Conservation (phyloP, 2,888 invertebrate species). For the Thumatha senex region DNA sequence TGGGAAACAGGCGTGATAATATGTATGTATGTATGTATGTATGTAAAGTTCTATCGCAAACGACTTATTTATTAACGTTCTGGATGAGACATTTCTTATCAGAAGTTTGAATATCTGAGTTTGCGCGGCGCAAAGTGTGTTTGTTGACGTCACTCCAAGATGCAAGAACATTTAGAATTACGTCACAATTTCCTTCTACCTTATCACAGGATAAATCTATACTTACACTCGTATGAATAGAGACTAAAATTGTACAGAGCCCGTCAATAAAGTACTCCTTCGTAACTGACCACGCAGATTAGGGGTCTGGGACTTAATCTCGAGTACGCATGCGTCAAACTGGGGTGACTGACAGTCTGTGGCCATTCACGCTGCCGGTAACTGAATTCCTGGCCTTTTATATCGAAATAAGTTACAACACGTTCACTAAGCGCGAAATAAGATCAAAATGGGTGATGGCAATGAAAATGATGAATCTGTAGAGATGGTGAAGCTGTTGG, state of each 20-base stretch:
- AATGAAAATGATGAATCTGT: constrained; percentile 50
- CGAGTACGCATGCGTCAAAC: constrained; percentile 52
- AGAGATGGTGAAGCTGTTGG: constrained; percentile 67
- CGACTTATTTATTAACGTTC: too few species aligned
- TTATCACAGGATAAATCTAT: not conserved
- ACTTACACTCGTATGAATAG: constrained; percentile 6
- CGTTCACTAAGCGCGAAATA: constrained; percentile 22
- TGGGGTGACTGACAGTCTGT: constrained; percentile 48
- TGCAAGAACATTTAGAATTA: constrained; percentile 8
- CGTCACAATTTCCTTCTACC: constrained; percentile 5
- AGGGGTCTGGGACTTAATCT: constrained; percentile 47
- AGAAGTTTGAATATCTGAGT: not conserved
- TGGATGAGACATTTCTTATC: not conserved
- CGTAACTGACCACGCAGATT: constrained; percentile 37
- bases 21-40: too few species aligned
- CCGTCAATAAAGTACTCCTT: constrained; percentile 8
- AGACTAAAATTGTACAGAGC: constrained; percentile 24
- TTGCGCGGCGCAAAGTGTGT: constrained; percentile 9
- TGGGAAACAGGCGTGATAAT: too few species aligned
- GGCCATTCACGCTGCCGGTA: constrained; percentile 36
- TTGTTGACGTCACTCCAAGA: constrained; percentile 9
- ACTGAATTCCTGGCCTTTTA: constrained; percentile 29
- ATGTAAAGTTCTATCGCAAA: too few species aligned
- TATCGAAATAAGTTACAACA: constrained; percentile 17
- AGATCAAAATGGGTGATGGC: constrained; percentile 52